Conservation (phyloP, 30 jellyfish, hydroid and myxozoan species). For the Chrysaora quinquecirrha region DNA sequence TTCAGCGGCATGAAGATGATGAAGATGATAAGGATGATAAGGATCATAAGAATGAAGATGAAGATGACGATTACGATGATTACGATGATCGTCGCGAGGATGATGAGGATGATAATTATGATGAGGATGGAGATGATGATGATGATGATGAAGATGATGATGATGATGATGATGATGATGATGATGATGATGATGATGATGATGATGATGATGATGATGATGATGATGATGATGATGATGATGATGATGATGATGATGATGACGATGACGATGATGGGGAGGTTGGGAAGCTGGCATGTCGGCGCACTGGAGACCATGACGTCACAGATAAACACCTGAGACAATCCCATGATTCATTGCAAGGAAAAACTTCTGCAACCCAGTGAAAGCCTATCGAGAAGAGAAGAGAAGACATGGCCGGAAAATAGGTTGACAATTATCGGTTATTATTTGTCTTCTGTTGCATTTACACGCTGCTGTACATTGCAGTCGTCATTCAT, state of each 20-base stretch:
- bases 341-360: too few relatives aligned
- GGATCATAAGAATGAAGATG: neutral
- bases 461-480: too few relatives aligned
- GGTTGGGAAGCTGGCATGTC: too few relatives aligned
- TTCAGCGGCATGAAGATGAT: too few relatives aligned
- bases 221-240: constrained; percentile 1
- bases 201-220: neutral
- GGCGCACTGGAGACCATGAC: too few relatives aligned
- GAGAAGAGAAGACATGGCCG: too few relatives aligned
- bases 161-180: constrained; percentile 1
- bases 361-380: too few relatives aligned
- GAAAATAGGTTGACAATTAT: too few relatives aligned
- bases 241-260: neutral
- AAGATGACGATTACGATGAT: neutral
- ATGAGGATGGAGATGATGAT: neutral
- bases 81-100: neutral
- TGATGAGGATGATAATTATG: neutral
- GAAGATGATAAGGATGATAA: neutral
- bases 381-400: too few relatives aligned
- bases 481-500: too few relatives aligned
- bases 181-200: neutral
- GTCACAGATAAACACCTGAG: too few relatives aligned
- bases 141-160: neutral
- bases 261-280: neutral
- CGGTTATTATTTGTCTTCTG: too few relatives aligned